A percentile compares a stretch with the other conserved stretches of the same genome.
These are phyloP conservation scores for Sinocyclocheilus grahami DNA, from an alignment of 2,113 vertebrate genomes.

Conservation along the genomic window DNA sequence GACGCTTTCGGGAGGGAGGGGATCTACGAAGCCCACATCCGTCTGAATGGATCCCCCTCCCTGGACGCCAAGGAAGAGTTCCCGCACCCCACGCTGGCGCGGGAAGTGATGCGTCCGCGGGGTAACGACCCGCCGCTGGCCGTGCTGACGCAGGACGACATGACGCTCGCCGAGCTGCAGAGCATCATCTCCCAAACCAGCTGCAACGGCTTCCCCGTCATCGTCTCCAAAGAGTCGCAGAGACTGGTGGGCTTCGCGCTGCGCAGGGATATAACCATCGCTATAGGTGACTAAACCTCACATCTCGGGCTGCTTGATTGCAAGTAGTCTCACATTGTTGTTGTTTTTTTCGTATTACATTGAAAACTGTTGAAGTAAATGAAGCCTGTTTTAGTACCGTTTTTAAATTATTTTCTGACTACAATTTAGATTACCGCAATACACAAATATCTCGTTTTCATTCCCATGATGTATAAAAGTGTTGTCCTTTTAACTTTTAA, in stretches of 20 bases:
- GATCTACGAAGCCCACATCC: slow-evolving; percentile 97
- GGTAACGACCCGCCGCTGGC: slow-evolving; percentile 88
- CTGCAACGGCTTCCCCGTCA: slow-evolving; percentile 97
- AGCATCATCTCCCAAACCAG: slow-evolving; percentile 91
- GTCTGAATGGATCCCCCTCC: slow-evolving; percentile 97
- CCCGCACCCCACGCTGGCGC: slow-evolving; percentile 92
- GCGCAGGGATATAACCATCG: slow-evolving; percentile 96
- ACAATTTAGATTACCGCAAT: too few species aligned
- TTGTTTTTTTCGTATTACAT: too few species aligned
- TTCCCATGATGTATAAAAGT: too few species aligned
- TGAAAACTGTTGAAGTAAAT: not conserved
- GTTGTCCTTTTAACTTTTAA: too few species aligned
- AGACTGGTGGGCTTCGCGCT: slow-evolving; percentile 96
- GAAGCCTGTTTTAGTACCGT: too few species aligned
- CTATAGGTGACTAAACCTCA: slow-evolving; percentile 82
- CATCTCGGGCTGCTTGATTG: not conserved
- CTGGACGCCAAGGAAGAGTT: slow-evolving; percentile 98
- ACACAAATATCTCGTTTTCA: too few species aligned
- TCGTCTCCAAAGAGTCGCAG: slow-evolving; percentile 97
- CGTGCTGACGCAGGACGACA: slow-evolving; percentile 95
- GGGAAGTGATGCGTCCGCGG: slow-evolving; percentile 95
- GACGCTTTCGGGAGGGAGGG: slow-evolving; percentile 97
- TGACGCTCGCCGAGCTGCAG: slow-evolving; percentile 96
- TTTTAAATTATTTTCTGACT: too few species aligned
- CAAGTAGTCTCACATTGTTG: too few species aligned